phyloP scores from a whole-genome alignment of 2,113 vertebrate species.

The Epinephelus cyanopodus region DNA sequence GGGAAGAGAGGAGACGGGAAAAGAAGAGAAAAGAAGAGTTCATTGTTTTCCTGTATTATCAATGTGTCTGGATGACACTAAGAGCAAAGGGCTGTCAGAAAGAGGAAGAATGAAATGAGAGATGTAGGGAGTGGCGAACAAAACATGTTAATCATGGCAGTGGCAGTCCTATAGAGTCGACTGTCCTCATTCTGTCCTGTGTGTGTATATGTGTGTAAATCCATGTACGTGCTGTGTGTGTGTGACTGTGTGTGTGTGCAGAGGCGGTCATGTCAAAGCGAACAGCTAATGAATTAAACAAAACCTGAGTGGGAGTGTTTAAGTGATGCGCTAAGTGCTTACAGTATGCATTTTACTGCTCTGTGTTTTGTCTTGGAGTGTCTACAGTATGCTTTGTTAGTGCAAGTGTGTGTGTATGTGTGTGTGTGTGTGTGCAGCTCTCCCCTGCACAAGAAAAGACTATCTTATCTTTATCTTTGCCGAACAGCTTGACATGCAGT shows the following conservation, averaged over 20 bases:
- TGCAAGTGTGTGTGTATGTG: neutral
- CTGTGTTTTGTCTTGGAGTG: conserved; percentile 20
- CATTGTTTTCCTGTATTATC: conserved; percentile 13
- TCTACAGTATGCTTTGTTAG: neutral
- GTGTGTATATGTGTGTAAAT: conserved; percentile 5
- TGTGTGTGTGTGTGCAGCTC: neutral
- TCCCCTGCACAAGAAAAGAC: neutral
- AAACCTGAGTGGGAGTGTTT: conserved; percentile 23
- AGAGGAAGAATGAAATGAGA: neutral
- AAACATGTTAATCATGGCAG: conserved; percentile 59
- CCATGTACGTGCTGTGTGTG: conserved; percentile 4
- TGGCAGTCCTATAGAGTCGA: conserved; percentile 38
- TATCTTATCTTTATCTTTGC: conserved; percentile 32
- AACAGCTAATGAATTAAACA: conserved; percentile 58
- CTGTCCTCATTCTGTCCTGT: conserved; percentile 69
- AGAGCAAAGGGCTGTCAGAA: conserved; percentile 41
- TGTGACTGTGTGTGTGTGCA: neutral
- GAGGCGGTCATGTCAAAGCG: conserved; percentile 26
- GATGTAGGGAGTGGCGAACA: conserved; percentile 9
- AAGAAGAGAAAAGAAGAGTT: conserved; percentile 6
- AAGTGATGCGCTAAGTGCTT: conserved; percentile 55
- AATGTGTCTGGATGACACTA: conserved; percentile 19
- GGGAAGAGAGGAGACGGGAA: neutral
- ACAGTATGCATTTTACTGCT: conserved; percentile 14
- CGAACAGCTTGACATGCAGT: conserved; percentile 28